These are phyloP conservation scores for Heliconius nattereri DNA, from an alignment of 1,140 invertebrate genomes.

Conservation along the genomic window DNA sequence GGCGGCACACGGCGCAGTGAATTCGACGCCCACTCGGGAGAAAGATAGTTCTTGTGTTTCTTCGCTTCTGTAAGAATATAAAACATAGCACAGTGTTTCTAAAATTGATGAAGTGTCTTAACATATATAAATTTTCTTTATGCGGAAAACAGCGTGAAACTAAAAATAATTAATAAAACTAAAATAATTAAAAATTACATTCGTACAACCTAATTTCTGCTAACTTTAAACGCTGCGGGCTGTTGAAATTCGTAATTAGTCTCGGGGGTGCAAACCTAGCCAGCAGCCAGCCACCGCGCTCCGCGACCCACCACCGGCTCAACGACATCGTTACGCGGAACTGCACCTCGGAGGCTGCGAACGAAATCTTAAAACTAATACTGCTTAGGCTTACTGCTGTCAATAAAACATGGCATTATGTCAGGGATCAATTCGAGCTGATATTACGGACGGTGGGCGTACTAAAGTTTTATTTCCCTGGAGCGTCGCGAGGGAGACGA, in stretches of 20 bases:
- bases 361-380: conserved; percentile 17
- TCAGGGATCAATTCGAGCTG: conserved; percentile 32
- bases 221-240: background rate
- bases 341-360: conserved; percentile 2
- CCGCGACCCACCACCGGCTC: background rate
- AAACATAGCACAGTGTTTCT: no score
- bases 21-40: no score
- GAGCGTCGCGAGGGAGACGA: conserved; percentile 32
- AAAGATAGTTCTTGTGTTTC: no score
- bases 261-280: background rate
- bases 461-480: conserved; percentile 52
- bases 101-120: no score
- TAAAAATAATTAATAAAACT: no score
- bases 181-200: no score
- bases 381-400: conserved; percentile 17
- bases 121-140: no score
- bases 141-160: no score
- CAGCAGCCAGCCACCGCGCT: background rate
- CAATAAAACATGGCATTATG: conserved; percentile 39
- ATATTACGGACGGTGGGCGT: conserved; percentile 43
- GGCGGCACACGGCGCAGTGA: no score
- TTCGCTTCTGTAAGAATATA: no score
- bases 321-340: background rate
- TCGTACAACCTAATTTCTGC: no score
- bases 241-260: background rate